These are phyloP conservation scores for Ceratoteleas bidentatus DNA, from an alignment of 1,140 invertebrate species.

Conservation along the genomic window DNA sequence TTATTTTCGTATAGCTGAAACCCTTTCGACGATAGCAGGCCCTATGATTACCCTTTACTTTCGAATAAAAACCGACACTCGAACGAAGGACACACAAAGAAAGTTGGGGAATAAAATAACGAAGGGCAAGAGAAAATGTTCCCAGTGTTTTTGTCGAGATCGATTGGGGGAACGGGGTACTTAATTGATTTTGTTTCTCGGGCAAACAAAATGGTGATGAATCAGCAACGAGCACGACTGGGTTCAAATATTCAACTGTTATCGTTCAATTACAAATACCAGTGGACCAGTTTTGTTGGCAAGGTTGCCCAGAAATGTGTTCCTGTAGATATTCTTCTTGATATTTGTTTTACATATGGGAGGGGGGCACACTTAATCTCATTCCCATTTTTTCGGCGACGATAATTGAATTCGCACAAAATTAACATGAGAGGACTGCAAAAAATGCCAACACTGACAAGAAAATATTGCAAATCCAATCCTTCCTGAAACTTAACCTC, in stretches of 20 bases:
- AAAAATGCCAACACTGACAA: slow-evolving; percentile 9
- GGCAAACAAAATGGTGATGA: slow-evolving; percentile 36
- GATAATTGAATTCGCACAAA: no score
- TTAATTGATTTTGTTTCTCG: slow-evolving; percentile 53
- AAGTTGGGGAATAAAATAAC: slow-evolving; percentile 13
- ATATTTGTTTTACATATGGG: no score
- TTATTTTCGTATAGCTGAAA: slow-evolving; percentile 53
- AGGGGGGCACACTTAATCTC: no score
- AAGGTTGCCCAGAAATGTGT: no score
- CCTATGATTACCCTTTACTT: slow-evolving; percentile 50
- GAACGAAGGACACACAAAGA: slow-evolving; percentile 2
- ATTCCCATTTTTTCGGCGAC: no score
- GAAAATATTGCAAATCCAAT: slow-evolving; percentile 12
- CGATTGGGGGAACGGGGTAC: slow-evolving; percentile 26
- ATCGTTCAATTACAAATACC: slow-evolving; percentile 6
- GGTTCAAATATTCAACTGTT: slow-evolving; percentile 22
- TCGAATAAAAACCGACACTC: slow-evolving; percentile 45
- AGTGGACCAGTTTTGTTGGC: no score
- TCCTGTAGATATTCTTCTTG: no score
- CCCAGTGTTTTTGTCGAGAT: slow-evolving; percentile 38
- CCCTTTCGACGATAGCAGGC: slow-evolving; percentile 42
- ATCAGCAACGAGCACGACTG: slow-evolving; percentile 34
- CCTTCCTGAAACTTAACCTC: slow-evolving; percentile 6
- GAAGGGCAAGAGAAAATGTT: slow-evolving; percentile 27
- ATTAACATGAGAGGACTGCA: no score